Conservation (phyloP, 53 echinoderm and acorn worm species). For the Paelopatides confundens region DNA sequence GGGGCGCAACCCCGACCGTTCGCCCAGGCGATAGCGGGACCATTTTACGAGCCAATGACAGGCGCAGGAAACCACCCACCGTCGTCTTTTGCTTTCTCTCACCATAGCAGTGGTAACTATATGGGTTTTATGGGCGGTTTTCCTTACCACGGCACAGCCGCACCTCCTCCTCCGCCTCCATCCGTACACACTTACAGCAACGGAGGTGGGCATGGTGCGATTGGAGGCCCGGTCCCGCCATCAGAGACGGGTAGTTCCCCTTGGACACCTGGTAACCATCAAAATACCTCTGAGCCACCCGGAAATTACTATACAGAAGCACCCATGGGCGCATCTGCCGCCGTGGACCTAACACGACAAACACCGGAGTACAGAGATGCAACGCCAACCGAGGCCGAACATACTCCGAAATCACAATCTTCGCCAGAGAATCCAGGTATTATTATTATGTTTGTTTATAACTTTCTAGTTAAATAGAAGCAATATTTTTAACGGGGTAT, state of each 20-base stretch:
- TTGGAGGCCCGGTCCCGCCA: conserved; percentile 20
- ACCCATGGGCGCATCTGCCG: conserved; percentile 32
- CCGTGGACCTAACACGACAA: conserved; percentile 35
- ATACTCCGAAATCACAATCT: conserved; percentile 36
- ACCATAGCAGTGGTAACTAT: conserved; percentile 72
- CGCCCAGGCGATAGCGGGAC: conserved; percentile 46
- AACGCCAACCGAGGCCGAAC: conserved; percentile 35
- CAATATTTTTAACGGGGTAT: too few species aligned
- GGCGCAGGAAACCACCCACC: conserved; percentile 62
- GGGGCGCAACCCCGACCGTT: conserved; percentile 60
- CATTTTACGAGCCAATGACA: conserved; percentile 72
- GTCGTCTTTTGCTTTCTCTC: conserved; percentile 58
- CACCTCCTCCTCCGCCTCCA: conserved; percentile 20
- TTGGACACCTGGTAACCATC: conserved; percentile 34
- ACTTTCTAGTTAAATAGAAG: not conserved
- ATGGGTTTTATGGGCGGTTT: conserved; percentile 86
- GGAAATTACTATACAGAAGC: conserved; percentile 21
- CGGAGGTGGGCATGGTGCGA: not conserved
- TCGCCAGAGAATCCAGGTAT: conserved; percentile 23
- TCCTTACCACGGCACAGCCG: conserved; percentile 59
- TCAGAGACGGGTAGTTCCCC: conserved; percentile 27
- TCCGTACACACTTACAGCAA: conserved; percentile 28
- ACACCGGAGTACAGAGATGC: conserved; percentile 34
- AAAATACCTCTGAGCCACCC: not conserved
- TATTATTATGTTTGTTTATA: not conserved